Evolutionary conservation across 2,888 invertebrate genomes (phyloP), one percentile per base, ranked within the genome.

Genomic region (Drosophila hamatofila): DNA sequence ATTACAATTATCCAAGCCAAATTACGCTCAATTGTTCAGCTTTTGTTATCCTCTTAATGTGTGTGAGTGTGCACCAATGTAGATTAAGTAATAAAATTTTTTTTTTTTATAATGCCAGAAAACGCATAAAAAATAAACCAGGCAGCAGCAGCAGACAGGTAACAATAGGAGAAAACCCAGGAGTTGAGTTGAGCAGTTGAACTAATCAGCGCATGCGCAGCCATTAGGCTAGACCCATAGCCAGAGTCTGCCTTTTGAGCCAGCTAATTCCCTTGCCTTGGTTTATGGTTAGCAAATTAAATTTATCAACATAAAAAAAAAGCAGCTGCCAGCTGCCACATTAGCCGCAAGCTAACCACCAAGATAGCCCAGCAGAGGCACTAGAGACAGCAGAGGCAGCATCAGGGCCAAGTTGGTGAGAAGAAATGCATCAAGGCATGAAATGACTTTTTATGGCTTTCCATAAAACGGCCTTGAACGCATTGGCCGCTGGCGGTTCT

Each of bases 401-500:
- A 48, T 18, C 51, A 80, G 74, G 88, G 80, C 78, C 70, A 76
- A 56, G 52, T 71, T 75, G 60, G 70, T 75, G 76, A 77, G 86
- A 80, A 84, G 83, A 89, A 89, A 89, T 89, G 83, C 90, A 86
- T 87, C 82, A 81, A 75, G 81, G 89, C 90, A 89, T 91, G 85
- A 90, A 91, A 90, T 89, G 83, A 81, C 83, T 83, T 86, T 88
- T 90, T 86, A 90, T 81, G 85, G 88, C 88, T 83, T 85, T 89
- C 83, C 83, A 89, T 85, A 89, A 90, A 90, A 83, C 81, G 90
- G 90, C 91, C 89, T 89, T 89, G 89, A 90, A 88, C 75, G 81
- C 75, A 55, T 79, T 86, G 21, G 48, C 42, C 44, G 39, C 23
- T 49, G 39, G 42, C 35, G 44, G 41, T 72, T 75, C 58, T 66